phyloP scores from a whole-genome alignment of 2,888 invertebrate genomes.

The Aporophyla lueneburgensis region DNA sequence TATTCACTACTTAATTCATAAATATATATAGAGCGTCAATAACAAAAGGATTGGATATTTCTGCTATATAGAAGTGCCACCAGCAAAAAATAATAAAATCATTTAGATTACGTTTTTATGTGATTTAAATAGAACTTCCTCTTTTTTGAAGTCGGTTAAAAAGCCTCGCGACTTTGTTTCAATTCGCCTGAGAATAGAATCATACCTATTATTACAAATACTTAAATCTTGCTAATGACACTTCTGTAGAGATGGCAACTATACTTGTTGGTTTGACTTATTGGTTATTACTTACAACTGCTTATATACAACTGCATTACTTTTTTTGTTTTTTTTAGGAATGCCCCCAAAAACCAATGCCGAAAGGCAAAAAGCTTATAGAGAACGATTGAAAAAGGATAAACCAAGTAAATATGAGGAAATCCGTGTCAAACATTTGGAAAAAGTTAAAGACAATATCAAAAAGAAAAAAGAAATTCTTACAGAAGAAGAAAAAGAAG shows the following conservation, averaged over 20 bases:
- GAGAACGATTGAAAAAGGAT: background rate
- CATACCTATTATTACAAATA: slow-evolving; percentile 11
- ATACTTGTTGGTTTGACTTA: slow-evolving; percentile 1
- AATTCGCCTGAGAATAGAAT: slow-evolving; percentile 15
- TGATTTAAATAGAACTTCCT: background rate
- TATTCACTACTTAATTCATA: background rate
- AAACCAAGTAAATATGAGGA: slow-evolving; percentile 8
- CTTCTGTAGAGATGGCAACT: slow-evolving; percentile 9
- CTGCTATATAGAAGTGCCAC: too few relatives aligned
- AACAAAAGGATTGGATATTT: background rate
- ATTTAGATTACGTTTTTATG: slow-evolving; percentile 4
- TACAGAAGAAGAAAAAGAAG: too few relatives aligned
- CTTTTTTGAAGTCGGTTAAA: slow-evolving; percentile 1
- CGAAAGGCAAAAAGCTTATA: slow-evolving; percentile 20
- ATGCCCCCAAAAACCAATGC: slow-evolving; percentile 10
- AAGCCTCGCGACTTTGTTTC: slow-evolving; percentile 10
- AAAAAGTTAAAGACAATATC: slow-evolving; percentile 36
- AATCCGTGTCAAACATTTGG: slow-evolving; percentile 2
- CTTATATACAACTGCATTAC: background rate
- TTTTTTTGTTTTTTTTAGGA: background rate
- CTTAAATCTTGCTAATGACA: slow-evolving; percentile 15
- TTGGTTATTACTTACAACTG: background rate
- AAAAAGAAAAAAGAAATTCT: slow-evolving; percentile 37
- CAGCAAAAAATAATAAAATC: background rate
- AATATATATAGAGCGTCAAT: background rate